These are phyloP conservation scores for Synaphobranchus kaupii DNA, from an alignment of 2,797 vertebrate species.

Conservation along the genomic window DNA sequence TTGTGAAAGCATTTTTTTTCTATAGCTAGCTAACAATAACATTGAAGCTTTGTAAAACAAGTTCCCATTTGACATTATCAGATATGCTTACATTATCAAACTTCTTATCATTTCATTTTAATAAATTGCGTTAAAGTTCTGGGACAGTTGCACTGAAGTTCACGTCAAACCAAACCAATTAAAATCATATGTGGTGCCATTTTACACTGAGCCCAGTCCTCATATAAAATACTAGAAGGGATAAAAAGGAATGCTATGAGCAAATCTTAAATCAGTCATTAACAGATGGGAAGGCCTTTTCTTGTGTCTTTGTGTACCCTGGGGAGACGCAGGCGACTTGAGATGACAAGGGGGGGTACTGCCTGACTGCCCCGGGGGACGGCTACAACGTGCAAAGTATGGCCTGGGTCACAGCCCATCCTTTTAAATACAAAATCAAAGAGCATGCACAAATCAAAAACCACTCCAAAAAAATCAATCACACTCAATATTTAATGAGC, in stretches of 20 bases:
- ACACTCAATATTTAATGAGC: constrained; percentile 42
- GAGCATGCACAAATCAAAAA: constrained; percentile 13
- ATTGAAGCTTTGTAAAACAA: neutral
- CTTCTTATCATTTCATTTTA: too few species aligned
- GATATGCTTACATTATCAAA: neutral
- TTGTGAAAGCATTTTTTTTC: neutral
- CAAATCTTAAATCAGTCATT: constrained; percentile 12
- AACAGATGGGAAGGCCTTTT: neutral
- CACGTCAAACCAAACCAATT: neutral
- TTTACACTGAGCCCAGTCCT: neutral
- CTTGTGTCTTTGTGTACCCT: constrained; percentile 5
- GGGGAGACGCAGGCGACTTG: neutral
- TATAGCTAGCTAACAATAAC: neutral
- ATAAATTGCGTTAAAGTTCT: neutral
- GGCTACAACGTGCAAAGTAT: constrained; percentile 14
- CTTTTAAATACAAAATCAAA: constrained; percentile 30
- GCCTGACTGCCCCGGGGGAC: neutral
- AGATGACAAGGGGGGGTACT: neutral
- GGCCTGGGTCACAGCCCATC: neutral
- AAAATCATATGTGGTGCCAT: neutral
- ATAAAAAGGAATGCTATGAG: neutral
- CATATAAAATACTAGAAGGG: neutral
- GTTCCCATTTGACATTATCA: neutral
- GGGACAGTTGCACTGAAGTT: neutral
- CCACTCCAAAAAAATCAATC: constrained; percentile 37